A percentile compares a stretch with the other conserved stretches of the same genome.
phyloP scores from a whole-genome alignment of 2,113 vertebrate genomes.

The Sinocyclocheilus maitianheensis region DNA sequence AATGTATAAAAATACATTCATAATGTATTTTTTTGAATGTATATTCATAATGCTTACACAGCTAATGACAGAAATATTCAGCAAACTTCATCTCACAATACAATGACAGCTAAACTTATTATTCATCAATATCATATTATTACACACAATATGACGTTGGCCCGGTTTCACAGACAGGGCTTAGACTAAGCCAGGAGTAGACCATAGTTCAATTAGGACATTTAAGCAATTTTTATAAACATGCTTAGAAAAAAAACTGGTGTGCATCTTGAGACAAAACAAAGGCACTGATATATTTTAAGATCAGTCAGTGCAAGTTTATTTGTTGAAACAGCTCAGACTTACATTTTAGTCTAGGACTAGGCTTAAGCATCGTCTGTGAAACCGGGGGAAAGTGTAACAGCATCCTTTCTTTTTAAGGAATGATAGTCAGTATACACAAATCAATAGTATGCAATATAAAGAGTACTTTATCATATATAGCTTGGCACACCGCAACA shows the following conservation, averaged over 20 bases:
- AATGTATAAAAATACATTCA: neutral
- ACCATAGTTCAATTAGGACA: too few species aligned
- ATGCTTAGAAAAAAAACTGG: too few species aligned
- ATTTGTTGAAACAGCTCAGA: too few species aligned
- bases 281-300: too few species aligned
- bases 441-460: neutral
- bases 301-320: too few species aligned
- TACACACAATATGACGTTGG: neutral
- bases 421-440: neutral
- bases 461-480: neutral
- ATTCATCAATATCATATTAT: neutral
- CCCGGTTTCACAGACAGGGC: too few species aligned
- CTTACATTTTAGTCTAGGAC: too few species aligned
- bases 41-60: neutral
- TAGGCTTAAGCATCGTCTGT: too few species aligned
- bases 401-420: neutral
- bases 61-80: neutral
- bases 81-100: neutral
- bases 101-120: neutral
- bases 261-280: too few species aligned
- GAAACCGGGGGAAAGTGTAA: neutral
- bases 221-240: too few species aligned
- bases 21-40: too few species aligned
- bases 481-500: neutral
- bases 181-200: too few species aligned